A percentile compares a stretch with the other conserved stretches of the same genome.
Evolutionary conservation across 2,888 invertebrate species (phyloP).

Genomic region (Hydriomena furcata): DNA sequence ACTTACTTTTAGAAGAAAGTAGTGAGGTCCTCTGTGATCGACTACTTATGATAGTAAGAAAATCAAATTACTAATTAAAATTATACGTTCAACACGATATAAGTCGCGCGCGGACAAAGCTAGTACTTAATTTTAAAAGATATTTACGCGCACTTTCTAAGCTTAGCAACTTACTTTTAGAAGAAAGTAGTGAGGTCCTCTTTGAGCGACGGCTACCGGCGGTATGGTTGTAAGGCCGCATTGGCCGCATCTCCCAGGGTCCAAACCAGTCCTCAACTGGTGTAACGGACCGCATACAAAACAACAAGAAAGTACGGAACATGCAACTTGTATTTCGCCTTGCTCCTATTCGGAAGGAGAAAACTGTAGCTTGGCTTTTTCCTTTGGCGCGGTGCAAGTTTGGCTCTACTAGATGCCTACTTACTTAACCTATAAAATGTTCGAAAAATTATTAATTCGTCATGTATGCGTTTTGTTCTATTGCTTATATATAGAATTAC

Average conservation of each 20-base stretch:
- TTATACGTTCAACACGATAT: too few species aligned
- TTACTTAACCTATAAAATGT: too few species aligned
- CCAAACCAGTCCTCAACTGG: conserved; percentile 55
- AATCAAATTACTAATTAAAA: too few species aligned
- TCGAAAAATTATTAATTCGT: too few species aligned
- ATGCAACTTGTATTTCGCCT: conserved; percentile 7
- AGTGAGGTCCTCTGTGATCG: too few species aligned
- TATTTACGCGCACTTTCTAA: conserved; percentile 59
- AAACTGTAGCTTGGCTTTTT: conserved; percentile 11
- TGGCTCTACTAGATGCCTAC: too few species aligned
- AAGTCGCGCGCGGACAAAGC: too few species aligned
- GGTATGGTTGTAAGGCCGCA: conserved; percentile 45
- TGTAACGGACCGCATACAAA: conserved; percentile 75
- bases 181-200: conserved; percentile 62
- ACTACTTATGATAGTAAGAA: too few species aligned
- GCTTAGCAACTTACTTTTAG: conserved; percentile 51
- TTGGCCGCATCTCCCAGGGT: conserved; percentile 43
- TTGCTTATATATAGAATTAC: too few species aligned
- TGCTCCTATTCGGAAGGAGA: conserved; percentile 7
- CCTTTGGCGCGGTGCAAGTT: neutral
- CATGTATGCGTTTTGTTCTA: too few species aligned
- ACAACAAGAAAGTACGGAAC: conserved; percentile 39
- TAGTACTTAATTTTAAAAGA: conserved; percentile 29
- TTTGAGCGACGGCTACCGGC: conserved; percentile 48
- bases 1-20: too few species aligned